Evolutionary conservation across 2,113 vertebrate genomes (phyloP).

Genomic region (Cariama cristata): DNA sequence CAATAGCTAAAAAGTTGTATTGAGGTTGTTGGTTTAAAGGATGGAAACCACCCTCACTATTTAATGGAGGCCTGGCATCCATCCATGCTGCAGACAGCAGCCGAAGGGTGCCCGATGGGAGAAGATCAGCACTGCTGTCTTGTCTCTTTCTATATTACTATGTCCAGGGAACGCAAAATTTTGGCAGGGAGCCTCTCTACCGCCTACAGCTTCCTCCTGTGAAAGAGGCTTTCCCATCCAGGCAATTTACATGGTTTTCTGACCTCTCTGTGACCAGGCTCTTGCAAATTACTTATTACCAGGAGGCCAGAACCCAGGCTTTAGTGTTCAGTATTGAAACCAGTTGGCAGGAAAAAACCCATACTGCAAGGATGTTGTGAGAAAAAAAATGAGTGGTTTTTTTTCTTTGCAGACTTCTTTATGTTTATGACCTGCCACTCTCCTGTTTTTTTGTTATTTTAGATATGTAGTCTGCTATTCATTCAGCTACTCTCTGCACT

Average conservation of each 20-base stretch:
- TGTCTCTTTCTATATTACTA: conserved; percentile 26
- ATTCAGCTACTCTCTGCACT: neutral
- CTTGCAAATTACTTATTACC: conserved; percentile 29
- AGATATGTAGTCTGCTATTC: conserved; percentile 4
- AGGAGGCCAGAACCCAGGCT: neutral
- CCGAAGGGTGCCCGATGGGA: accelerated
- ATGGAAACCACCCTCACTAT: neutral
- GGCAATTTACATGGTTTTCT: conserved; percentile 48
- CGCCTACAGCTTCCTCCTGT: conserved; percentile 40
- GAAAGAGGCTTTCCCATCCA: conserved; percentile 46
- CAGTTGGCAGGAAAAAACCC: neutral
- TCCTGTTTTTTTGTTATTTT: conserved; percentile 34
- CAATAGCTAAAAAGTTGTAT: neutral
- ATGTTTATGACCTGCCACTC: neutral
- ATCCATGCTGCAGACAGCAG: neutral
- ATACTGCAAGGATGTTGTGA: neutral
- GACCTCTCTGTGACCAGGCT: conserved; percentile 9
- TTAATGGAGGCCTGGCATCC: neutral
- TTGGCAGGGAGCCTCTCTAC: conserved; percentile 38
- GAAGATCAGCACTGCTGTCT: neutral
- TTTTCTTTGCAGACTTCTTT: neutral
- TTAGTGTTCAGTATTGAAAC: neutral
- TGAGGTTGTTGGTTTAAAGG: neutral
- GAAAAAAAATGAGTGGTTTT: neutral
- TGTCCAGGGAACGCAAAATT: neutral